Evolutionary conservation across 2,888 invertebrate species (phyloP), one percentile per base, ranked within the genome.

Genomic region (Cyaniris semiargus): DNA sequence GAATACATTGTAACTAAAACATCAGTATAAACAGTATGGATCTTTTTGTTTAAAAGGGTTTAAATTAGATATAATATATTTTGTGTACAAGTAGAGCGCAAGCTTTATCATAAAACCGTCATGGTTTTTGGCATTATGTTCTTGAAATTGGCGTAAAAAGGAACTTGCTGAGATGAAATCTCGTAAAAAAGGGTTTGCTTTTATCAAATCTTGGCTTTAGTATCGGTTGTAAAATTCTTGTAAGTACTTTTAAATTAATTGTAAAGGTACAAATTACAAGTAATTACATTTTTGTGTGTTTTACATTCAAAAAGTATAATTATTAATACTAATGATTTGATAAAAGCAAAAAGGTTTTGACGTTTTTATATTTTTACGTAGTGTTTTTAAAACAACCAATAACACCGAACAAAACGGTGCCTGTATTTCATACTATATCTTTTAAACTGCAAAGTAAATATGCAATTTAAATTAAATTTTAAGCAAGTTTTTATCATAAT

Each of bases 401-500:
- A 18, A 58, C 21, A 2, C n/a, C 56, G 23, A 21, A 23, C 4
- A 60, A 60, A 60, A 21, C 1, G 1, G 23, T 23, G 60, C 23
- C 60, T 23, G 60, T 60, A 4, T 13, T 21, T 13, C 5, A 56
- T n/a, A n/a, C 3, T 56, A 1, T 56, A 56, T 56, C 0, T n/a
- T 56, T 56, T n/a, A 6, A 56, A 56, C n/a, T 21, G 21, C n/a
- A 8, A 58, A 58, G 1, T 58, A n/a, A 60, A 60, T 27, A n/a
- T n/a, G n/a, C n/a, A 66, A 3, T 66, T 10, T 4, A 4, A 23
- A 15, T 66, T 23, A 5, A 10, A 66, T 18, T 31, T 66, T 5
- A 27, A 27, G 27, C 27, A 60, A 71, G 38, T 71, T 71, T 71
- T 71, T 71, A 38, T 38, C 34, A 21, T 70, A 38, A 13, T 38